These are phyloP conservation scores for Esox niger DNA, from an alignment of 2,113 vertebrate species.

Conservation along the genomic window DNA sequence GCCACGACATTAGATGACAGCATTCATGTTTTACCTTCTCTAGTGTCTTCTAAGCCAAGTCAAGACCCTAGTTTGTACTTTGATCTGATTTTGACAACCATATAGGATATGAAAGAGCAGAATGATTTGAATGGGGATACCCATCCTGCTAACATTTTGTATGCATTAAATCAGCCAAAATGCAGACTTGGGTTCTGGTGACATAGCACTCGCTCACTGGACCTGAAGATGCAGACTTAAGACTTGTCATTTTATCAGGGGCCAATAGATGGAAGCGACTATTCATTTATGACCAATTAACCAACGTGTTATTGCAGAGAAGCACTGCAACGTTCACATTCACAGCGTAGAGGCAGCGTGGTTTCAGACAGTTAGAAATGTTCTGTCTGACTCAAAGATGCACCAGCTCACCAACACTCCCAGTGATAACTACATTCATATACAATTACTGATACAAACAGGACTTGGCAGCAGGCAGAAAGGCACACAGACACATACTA, in stretches of 20 bases:
- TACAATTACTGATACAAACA: not conserved
- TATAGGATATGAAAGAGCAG: no score
- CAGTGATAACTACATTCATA: no score
- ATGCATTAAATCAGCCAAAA: no score
- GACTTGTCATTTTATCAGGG: no score
- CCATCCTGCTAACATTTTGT: no score
- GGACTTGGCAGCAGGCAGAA: conserved; percentile 32
- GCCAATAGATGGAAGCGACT: no score
- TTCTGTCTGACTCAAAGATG: not conserved
- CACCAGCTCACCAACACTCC: not conserved
- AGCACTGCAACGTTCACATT: not conserved
- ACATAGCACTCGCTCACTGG: not conserved
- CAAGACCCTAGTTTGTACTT: no score
- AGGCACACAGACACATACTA: conserved; percentile 46
- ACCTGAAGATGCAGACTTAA: not conserved
- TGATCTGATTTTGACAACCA: no score
- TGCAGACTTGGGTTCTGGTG: no score
- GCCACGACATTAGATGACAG: not conserved
- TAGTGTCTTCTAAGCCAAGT: not conserved
- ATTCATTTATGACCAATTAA: not conserved
- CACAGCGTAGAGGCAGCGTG: not conserved
- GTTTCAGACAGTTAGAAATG: not conserved
- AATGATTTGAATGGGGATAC: no score
- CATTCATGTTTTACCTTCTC: not conserved
- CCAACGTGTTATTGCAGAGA: not conserved